phyloP scores from a whole-genome alignment of 2,888 invertebrate genomes.

The Acleris laterana region DNA sequence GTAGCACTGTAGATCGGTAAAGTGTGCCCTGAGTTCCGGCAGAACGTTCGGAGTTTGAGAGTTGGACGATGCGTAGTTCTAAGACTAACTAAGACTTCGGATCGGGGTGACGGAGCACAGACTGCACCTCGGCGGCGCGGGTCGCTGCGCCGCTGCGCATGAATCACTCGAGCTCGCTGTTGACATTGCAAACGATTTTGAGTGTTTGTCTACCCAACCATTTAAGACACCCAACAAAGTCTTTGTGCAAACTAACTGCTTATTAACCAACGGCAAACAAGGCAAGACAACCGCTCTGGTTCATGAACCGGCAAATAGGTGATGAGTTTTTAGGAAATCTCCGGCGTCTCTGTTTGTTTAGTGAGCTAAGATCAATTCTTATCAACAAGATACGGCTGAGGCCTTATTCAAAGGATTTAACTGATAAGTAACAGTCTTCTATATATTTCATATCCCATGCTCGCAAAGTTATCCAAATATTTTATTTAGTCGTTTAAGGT shows the following conservation, averaged over 20 bases:
- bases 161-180: slow-evolving; percentile 26
- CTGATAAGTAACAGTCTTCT: slow-evolving; percentile 54
- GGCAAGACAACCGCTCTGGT: background rate
- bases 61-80: no score
- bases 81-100: no score
- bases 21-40: no score
- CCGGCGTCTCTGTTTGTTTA: slow-evolving; percentile 40
- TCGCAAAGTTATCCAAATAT: no score
- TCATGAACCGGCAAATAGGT: background rate
- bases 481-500: no score
- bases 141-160: slow-evolving; percentile 20
- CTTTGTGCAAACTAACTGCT: slow-evolving; percentile 17
- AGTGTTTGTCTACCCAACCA: slow-evolving; percentile 52
- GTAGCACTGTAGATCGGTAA: no score
- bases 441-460: background rate
- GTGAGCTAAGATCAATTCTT: slow-evolving; percentile 65
- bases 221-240: slow-evolving; percentile 24
- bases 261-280: slow-evolving; percentile 23
- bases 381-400: slow-evolving; percentile 67
- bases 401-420: slow-evolving; percentile 70
- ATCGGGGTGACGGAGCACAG: no score
- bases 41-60: no score
- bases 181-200: slow-evolving; percentile 31
- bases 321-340: slow-evolving; percentile 3
- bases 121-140: background rate